phyloP scores from a whole-genome alignment of 1,140 invertebrate species.

The Heliconius hewitsoni region DNA sequence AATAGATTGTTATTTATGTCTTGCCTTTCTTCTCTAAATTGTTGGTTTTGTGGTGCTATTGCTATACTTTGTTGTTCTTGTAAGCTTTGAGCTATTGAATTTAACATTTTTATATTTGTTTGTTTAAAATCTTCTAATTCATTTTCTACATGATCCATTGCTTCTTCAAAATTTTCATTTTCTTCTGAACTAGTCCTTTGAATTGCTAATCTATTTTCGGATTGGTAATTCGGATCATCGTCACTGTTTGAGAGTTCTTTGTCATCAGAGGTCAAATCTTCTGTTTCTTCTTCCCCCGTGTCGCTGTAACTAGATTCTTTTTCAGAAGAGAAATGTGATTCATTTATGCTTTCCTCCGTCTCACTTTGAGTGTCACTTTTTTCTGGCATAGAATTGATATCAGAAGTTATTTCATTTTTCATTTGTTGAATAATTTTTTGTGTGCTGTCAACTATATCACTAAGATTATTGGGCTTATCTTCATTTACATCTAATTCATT shows the following conservation, averaged over 20 bases:
- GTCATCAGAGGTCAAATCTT: slow-evolving; percentile 70
- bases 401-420: slow-evolving; percentile 83
- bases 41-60: slow-evolving; percentile 42
- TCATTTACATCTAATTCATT: slow-evolving; percentile 33
- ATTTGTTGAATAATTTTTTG: slow-evolving; percentile 83
- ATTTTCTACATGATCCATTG: slow-evolving; percentile 73
- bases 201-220: slow-evolving; percentile 48
- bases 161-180: slow-evolving; percentile 76
- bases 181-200: slow-evolving; percentile 80
- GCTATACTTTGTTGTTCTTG: slow-evolving; percentile 64
- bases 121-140: slow-evolving; percentile 65
- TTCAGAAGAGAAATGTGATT: slow-evolving; percentile 75
- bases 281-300: slow-evolving; percentile 55
- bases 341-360: slow-evolving; percentile 71
- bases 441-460: slow-evolving; percentile 82
- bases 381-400: slow-evolving; percentile 81
- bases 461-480: slow-evolving; percentile 77
- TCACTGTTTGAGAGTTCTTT: slow-evolving; percentile 58
- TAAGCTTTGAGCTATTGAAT: slow-evolving; percentile 69
- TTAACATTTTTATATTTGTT: slow-evolving; percentile 68
- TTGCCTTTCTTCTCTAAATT: slow-evolving; percentile 38
- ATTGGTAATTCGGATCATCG: slow-evolving; percentile 44
- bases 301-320: slow-evolving; percentile 81
- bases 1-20: slow-evolving; percentile 71
- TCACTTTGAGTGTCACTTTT: slow-evolving; percentile 76